phyloP scores from a whole-genome alignment of 2,797 vertebrate genomes.

The Periparus ater region DNA sequence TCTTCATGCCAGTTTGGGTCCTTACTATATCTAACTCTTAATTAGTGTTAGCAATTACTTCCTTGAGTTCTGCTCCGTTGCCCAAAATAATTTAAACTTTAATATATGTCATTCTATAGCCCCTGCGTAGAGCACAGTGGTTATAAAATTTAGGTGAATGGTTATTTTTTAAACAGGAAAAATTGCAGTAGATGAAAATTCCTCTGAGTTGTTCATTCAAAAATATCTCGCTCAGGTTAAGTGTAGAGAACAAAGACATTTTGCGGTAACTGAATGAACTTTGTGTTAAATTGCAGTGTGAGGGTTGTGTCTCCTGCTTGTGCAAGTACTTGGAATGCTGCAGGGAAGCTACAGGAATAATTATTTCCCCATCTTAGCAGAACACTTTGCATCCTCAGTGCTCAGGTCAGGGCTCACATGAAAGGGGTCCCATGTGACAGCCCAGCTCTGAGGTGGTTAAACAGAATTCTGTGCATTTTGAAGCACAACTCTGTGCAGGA shows the following conservation, averaged over 20 bases:
- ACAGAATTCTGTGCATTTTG: neutral
- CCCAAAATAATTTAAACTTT: neutral
- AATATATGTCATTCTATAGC: neutral
- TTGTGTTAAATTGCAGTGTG: neutral
- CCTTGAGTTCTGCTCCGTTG: neutral
- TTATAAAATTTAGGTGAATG: neutral
- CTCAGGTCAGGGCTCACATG: neutral
- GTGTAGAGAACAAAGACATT: neutral
- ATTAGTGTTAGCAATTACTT: neutral
- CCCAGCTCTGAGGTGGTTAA: neutral
- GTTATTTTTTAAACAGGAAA: neutral
- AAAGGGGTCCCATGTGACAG: neutral
- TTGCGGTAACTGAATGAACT: neutral
- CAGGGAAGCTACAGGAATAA: neutral
- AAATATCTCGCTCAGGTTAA: neutral
- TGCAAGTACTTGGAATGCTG: neutral
- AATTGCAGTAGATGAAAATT: neutral
- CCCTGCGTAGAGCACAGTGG: neutral
- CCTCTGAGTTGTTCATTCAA: neutral
- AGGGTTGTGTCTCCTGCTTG: neutral
- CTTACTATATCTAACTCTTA: neutral
- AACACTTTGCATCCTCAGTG: neutral
- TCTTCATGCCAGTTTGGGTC: neutral
- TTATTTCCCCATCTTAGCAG: neutral
- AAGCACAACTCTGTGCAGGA: neutral